Evolutionary conservation across 2,888 invertebrate genomes (phyloP).

Genomic region (Arctia plantaginis): DNA sequence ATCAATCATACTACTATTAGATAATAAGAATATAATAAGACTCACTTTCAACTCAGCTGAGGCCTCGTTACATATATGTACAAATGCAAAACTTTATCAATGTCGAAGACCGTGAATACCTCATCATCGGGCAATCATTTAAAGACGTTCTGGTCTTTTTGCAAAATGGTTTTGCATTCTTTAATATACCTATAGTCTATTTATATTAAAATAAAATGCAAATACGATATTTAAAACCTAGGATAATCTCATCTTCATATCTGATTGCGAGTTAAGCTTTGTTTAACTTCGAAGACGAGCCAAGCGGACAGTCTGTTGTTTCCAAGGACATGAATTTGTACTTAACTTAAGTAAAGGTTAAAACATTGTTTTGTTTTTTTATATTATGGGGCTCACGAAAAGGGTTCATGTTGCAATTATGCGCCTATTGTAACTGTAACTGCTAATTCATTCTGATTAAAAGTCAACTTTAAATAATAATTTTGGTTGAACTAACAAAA

Average conservation of each 20-base stretch:
- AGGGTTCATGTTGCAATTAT: background rate
- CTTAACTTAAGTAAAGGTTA: constrained; percentile 38
- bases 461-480: background rate
- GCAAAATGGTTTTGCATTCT: constrained; percentile 31
- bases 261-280: constrained; percentile 65
- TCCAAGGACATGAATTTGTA: constrained; percentile 42
- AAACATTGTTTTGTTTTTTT: constrained; percentile 30
- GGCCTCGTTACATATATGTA: background rate
- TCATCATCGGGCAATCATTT: constrained; percentile 34
- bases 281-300: constrained; percentile 26
- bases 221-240: constrained; percentile 58
- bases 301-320: constrained; percentile 22
- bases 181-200: background rate
- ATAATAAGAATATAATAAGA: too few relatives aligned
- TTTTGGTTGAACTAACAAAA: background rate
- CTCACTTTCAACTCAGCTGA: background rate
- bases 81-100: constrained; percentile 36
- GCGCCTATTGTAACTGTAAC: background rate
- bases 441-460: background rate
- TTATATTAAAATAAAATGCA: constrained; percentile 33
- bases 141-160: constrained; percentile 28
- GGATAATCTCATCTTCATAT: constrained; percentile 37
- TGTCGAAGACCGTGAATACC: constrained; percentile 41
- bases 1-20: too few relatives aligned
- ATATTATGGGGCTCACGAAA: constrained; percentile 2